Percentiles rank a stretch among this genome's conserved stretches.
Evolutionary conservation across 2,113 vertebrate genomes (phyloP).

Genomic region (Ceyx margarethae): DNA sequence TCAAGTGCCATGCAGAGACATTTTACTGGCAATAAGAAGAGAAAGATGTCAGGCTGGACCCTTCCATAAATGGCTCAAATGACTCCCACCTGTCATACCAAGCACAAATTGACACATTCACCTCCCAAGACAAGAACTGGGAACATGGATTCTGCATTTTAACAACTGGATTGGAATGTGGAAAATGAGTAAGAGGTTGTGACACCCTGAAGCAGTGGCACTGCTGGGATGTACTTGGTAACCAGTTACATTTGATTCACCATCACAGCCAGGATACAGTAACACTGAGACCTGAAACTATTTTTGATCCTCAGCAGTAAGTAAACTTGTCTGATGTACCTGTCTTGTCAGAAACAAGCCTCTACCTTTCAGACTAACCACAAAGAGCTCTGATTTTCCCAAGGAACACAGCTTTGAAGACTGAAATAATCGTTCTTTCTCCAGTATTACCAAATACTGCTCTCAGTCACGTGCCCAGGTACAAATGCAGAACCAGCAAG

Average conservation of each 20-base stretch:
- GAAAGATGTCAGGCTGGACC: background rate
- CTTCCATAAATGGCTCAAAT: background rate
- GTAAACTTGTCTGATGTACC: background rate
- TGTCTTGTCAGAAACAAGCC: background rate
- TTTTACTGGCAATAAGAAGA: background rate
- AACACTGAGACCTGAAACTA: background rate
- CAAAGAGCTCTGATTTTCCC: background rate
- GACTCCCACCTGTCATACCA: background rate
- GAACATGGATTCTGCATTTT: background rate
- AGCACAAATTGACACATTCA: background rate
- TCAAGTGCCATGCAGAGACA: background rate
- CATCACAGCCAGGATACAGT: background rate
- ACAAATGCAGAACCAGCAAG: background rate
- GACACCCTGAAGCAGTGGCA: background rate
- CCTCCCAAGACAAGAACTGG: background rate
- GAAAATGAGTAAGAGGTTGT: background rate
- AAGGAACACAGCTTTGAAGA: background rate
- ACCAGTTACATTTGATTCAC: rapidly evolving
- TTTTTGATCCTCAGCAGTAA: background rate
- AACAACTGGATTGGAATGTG: background rate
- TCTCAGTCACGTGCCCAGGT: background rate
- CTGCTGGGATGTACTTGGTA: background rate
- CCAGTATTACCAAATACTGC: background rate
- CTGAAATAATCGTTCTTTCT: background rate
- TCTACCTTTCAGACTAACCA: background rate